Percentiles rank a stretch among this genome's conserved stretches.
These are phyloP conservation scores for Liposcelis brunnea DNA, from an alignment of 2,888 invertebrate genomes.

Conservation along the genomic window DNA sequence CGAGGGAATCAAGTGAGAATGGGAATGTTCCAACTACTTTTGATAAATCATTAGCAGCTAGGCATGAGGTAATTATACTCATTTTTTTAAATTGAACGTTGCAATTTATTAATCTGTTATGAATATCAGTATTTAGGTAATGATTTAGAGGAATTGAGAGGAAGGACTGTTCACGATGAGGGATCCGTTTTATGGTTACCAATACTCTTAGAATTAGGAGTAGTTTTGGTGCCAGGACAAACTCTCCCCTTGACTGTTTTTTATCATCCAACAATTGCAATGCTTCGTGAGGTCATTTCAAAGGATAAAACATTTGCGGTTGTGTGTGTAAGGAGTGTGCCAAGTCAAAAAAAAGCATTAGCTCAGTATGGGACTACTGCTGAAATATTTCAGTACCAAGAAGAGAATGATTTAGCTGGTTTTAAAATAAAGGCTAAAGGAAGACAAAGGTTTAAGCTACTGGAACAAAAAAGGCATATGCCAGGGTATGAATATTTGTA, in stretches of 20 bases:
- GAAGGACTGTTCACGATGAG: slow-evolving; percentile 43
- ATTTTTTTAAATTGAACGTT: no score
- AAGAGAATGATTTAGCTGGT: slow-evolving; percentile 30
- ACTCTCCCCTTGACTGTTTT: slow-evolving; percentile 52
- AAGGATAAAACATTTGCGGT: slow-evolving; percentile 47
- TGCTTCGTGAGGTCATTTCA: slow-evolving; percentile 38
- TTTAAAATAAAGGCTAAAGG: slow-evolving; percentile 57
- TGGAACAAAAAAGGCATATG: slow-evolving; percentile 25
- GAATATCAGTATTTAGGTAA: slow-evolving; percentile 35
- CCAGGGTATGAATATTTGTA: slow-evolving; percentile 23
- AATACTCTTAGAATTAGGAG: slow-evolving; percentile 37
- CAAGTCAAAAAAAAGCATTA: not conserved
- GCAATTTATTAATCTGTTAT: no score
- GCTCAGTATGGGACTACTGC: slow-evolving; percentile 39
- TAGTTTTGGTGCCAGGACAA: slow-evolving; percentile 61
- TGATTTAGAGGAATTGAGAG: slow-evolving; percentile 41
- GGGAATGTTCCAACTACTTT: not conserved
- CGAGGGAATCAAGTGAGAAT: no score
- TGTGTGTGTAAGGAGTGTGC: slow-evolving; percentile 28
- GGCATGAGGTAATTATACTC: not conserved
- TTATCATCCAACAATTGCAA: slow-evolving; percentile 33
- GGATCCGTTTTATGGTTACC: slow-evolving; percentile 34
- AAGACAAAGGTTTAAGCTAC: slow-evolving; percentile 51
- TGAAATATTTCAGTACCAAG: slow-evolving; percentile 43
- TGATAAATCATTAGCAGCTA: not conserved